Percentiles rank a stretch among this genome's conserved stretches.
Conservation (phyloP, 1,140 invertebrate species). For the Drosophila rhopaloa region DNA sequence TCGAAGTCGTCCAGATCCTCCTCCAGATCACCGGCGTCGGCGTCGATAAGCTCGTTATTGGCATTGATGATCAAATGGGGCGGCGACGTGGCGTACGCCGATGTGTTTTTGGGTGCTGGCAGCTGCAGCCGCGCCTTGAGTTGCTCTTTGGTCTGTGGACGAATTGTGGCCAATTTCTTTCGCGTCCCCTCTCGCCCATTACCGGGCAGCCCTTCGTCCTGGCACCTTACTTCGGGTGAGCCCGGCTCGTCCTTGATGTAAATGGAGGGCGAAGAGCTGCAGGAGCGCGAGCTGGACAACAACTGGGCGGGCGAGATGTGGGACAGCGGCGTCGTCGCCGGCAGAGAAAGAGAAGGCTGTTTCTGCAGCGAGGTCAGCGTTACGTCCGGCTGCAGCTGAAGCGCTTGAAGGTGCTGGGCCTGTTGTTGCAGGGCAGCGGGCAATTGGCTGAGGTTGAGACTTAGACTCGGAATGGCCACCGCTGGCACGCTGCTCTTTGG, state of each 20-base stretch:
- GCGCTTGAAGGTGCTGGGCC: constrained; percentile 60
- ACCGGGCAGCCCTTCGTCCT: constrained; percentile 8
- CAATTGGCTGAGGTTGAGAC: constrained; percentile 47
- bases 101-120: constrained; percentile 10
- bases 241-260: constrained; percentile 81
- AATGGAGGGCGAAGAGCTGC: constrained; percentile 77
- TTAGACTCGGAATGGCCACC: background rate
- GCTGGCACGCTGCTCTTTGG: constrained; percentile 1
- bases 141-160: constrained; percentile 65
- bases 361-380: constrained; percentile 60
- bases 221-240: constrained; percentile 32
- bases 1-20: constrained; percentile 57
- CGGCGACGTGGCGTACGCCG: constrained; percentile 53
- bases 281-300: constrained; percentile 61
- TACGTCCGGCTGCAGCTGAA: constrained; percentile 67
- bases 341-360: constrained; percentile 8
- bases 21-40: constrained; percentile 61
- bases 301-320: constrained; percentile 32
- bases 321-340: constrained; percentile 4
- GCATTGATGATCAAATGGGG: constrained; percentile 67
- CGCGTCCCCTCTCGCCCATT: constrained; percentile 3
- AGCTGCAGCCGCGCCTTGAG: constrained; percentile 54
- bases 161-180: constrained; percentile 61
- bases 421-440: constrained; percentile 53
- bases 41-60: constrained; percentile 71